A percentile compares a stretch with the other conserved stretches of the same genome.
Evolutionary conservation across 2,888 invertebrate genomes (phyloP).

Genomic region (Andrena haemorrhoa): DNA sequence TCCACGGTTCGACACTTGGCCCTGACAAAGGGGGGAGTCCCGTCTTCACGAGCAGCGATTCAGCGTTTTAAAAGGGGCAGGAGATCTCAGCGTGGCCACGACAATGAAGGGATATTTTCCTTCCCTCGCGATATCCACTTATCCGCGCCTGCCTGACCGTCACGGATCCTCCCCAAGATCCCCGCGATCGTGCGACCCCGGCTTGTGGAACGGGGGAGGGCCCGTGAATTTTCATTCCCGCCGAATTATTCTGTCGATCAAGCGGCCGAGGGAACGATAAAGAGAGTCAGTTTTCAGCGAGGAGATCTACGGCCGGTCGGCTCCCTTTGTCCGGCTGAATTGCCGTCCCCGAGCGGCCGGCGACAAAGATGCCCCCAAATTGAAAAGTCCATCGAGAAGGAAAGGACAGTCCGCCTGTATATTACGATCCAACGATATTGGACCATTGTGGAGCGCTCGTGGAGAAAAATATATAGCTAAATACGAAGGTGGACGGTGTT

Average conservation of each 20-base stretch:
- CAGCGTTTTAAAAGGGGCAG: conserved; percentile 47
- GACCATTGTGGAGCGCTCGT: conserved; percentile 69
- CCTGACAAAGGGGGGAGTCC: conserved; percentile 50
- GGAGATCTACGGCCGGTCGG: conserved; percentile 56
- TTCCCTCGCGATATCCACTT: conserved; percentile 67
- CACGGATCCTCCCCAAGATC: conserved; percentile 46
- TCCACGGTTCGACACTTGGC: conserved; percentile 51
- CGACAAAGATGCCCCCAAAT: conserved; percentile 71
- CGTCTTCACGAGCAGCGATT: conserved; percentile 20
- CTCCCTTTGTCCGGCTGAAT: conserved; percentile 71
- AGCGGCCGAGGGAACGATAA: conserved; percentile 31
- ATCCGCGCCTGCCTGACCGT: conserved; percentile 65
- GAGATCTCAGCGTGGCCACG: conserved; percentile 51
- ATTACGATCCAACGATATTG: conserved; percentile 70
- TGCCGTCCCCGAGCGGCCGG: conserved; percentile 54
- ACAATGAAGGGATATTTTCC: conserved; percentile 61
- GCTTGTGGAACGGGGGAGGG: conserved; percentile 36
- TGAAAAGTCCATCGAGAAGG: conserved; percentile 71
- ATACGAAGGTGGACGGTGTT: conserved; percentile 68
- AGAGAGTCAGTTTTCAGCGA: conserved; percentile 62
- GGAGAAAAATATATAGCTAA: conserved; percentile 74
- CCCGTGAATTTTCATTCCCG: conserved; percentile 79
- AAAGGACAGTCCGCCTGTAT: conserved; percentile 62
- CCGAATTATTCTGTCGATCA: conserved; percentile 79
- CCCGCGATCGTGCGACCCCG: conserved; percentile 42